These are phyloP conservation scores for Trichonephila inaurata DNA, from an alignment of 1,140 invertebrate species.

Conservation along the genomic window DNA sequence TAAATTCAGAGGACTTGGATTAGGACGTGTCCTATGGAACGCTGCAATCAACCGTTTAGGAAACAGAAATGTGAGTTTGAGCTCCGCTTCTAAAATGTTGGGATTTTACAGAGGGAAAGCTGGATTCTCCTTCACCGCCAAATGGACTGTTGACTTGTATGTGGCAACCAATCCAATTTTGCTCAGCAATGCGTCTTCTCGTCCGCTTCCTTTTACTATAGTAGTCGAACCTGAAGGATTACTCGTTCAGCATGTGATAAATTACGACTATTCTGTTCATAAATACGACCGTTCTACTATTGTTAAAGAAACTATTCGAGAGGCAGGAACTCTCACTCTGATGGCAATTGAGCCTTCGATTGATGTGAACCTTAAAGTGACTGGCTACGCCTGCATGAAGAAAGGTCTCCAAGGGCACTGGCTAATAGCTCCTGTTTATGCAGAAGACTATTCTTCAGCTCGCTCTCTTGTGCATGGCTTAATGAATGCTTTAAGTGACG, in stretches of 20 bases:
- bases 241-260: slow-evolving; percentile 70
- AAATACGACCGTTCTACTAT: slow-evolving; percentile 76
- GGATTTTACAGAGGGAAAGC: slow-evolving; percentile 77
- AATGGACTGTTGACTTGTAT: slow-evolving; percentile 77
- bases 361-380: slow-evolving; percentile 21
- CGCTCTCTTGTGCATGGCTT: slow-evolving; percentile 71
- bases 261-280: slow-evolving; percentile 76
- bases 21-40: slow-evolving; percentile 77
- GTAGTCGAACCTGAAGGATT: slow-evolving; percentile 12
- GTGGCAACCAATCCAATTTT: background rate
- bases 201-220: slow-evolving; percentile 46
- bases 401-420: slow-evolving; percentile 76
- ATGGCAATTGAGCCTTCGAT: slow-evolving; percentile 43
- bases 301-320: slow-evolving; percentile 69
- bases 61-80: slow-evolving; percentile 76
- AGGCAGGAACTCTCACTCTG: slow-evolving; percentile 67
- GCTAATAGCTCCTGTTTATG: slow-evolving; percentile 77
- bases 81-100: slow-evolving; percentile 73
- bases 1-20: slow-evolving; percentile 72
- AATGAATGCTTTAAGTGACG: slow-evolving; percentile 46
- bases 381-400: slow-evolving; percentile 77
- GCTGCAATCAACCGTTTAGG: slow-evolving; percentile 77
- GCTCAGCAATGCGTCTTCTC: slow-evolving; percentile 21
- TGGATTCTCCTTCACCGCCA: slow-evolving; percentile 67
- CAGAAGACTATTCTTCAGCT: slow-evolving; percentile 75